phyloP scores from a whole-genome alignment of 2,113 vertebrate genomes.

The Podocnemis expansa region DNA sequence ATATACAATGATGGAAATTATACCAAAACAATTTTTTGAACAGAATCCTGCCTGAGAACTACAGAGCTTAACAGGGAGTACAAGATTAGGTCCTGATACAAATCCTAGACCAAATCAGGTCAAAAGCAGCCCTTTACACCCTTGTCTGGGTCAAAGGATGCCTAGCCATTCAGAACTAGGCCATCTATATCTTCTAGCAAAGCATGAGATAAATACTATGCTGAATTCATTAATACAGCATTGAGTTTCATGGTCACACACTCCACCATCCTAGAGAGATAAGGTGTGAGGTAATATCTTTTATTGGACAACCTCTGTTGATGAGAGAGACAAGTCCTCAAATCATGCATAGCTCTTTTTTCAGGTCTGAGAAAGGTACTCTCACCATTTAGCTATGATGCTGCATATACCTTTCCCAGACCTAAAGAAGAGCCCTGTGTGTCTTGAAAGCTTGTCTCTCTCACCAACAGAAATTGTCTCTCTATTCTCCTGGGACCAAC shows the following conservation, averaged over 20 bases:
- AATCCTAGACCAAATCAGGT: neutral
- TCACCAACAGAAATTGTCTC: neutral
- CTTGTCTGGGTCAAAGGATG: neutral
- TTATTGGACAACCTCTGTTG: neutral
- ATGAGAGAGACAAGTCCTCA: neutral
- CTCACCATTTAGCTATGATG: neutral
- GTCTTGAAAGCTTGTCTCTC: neutral
- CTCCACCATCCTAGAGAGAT: neutral
- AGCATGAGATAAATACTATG: neutral
- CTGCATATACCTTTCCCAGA: neutral
- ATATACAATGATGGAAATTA: rapidly evolving
- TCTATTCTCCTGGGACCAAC: neutral
- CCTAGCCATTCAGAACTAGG: neutral
- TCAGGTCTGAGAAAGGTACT: neutral
- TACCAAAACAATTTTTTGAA: neutral
- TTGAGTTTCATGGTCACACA: neutral
- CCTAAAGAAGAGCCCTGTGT: neutral
- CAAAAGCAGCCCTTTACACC: neutral
- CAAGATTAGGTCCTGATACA: neutral
- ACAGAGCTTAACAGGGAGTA: neutral
- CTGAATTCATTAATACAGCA: neutral
- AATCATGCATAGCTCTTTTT: neutral
- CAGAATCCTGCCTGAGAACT: neutral
- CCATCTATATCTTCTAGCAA: neutral
- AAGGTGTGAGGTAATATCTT: neutral